Conservation (phyloP, 2,113 vertebrate genomes). For the Chamaea fasciata region DNA sequence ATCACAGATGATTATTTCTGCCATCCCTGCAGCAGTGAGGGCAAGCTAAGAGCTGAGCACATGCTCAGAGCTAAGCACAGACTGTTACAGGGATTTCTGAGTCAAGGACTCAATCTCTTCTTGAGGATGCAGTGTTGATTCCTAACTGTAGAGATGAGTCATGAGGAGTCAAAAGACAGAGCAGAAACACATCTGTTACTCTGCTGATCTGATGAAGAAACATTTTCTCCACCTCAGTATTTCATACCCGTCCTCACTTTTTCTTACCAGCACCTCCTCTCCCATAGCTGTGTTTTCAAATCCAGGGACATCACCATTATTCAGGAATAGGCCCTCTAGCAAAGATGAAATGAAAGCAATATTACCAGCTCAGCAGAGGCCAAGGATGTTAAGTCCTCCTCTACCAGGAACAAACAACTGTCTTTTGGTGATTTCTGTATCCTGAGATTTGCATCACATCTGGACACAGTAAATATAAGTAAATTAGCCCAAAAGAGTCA, state of each 20-base stretch:
- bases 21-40: neutral
- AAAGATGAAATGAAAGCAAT: slow-evolving; percentile 55
- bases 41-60: neutral
- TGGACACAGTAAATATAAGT: neutral
- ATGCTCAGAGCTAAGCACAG: neutral
- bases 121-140: neutral
- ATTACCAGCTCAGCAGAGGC: neutral
- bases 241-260: neutral
- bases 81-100: neutral
- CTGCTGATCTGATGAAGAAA: neutral
- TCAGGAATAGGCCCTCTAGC: slow-evolving; percentile 43
- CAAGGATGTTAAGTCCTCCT: neutral
- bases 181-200: neutral
- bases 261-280: slow-evolving; percentile 6
- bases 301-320: slow-evolving; percentile 39
- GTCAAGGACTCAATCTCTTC: neutral
- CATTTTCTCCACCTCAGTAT: neutral
- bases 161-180: neutral
- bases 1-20: neutral
- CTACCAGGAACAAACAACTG: neutral
- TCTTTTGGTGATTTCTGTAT: neutral
- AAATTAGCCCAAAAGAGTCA: neutral
- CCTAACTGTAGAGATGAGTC: neutral
- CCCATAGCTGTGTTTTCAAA: slow-evolving; percentile 38
- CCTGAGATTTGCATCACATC: neutral